Percentiles rank a stretch among this genome's conserved stretches.
Evolutionary conservation across 2,888 invertebrate species (phyloP).

Genomic region (Drosophila atripex): DNA sequence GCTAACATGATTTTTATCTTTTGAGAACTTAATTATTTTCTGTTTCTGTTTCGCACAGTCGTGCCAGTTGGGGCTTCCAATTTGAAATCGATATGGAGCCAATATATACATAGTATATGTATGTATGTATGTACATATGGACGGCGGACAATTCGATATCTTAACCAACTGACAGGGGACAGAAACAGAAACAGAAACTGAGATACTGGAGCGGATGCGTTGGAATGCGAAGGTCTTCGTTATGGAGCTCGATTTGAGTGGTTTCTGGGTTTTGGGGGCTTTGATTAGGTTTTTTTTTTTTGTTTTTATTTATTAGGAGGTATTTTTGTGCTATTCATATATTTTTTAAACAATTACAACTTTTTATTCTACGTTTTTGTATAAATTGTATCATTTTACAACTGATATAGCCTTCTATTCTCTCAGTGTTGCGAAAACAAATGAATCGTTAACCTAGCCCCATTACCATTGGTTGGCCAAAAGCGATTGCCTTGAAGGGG

Average conservation of each 20-base stretch:
- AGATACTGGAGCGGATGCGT: conserved; percentile 51
- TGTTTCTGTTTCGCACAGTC: conserved; percentile 51
- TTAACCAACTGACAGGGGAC: conserved; percentile 55
- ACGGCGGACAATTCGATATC: conserved; percentile 27
- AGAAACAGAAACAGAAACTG: conserved; percentile 24
- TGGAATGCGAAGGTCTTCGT: conserved; percentile 67
- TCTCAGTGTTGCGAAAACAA: conserved; percentile 50
- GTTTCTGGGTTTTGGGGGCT: not conserved
- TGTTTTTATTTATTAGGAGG: too few species aligned
- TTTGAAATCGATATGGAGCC: conserved; percentile 60
- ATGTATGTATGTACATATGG: conserved; percentile 15
- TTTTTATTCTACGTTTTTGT: too few species aligned
- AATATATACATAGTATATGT: too few species aligned
- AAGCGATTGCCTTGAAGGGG: conserved; percentile 65
- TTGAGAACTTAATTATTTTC: conserved; percentile 82
- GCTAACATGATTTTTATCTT: conserved; percentile 82
- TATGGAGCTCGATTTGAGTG: conserved; percentile 18
- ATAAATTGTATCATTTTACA: too few species aligned
- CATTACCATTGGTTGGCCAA: conserved; percentile 46
- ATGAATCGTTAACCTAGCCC: conserved; percentile 30
- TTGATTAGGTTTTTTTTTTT: conserved; percentile 27
- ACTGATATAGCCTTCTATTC: too few species aligned
- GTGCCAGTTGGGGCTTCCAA: conserved; percentile 53
- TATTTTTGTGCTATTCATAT: too few species aligned
- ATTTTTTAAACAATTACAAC: too few species aligned